Evolutionary conservation across 1,140 invertebrate species (phyloP).

Genomic region (Lordiphosa collinella): DNA sequence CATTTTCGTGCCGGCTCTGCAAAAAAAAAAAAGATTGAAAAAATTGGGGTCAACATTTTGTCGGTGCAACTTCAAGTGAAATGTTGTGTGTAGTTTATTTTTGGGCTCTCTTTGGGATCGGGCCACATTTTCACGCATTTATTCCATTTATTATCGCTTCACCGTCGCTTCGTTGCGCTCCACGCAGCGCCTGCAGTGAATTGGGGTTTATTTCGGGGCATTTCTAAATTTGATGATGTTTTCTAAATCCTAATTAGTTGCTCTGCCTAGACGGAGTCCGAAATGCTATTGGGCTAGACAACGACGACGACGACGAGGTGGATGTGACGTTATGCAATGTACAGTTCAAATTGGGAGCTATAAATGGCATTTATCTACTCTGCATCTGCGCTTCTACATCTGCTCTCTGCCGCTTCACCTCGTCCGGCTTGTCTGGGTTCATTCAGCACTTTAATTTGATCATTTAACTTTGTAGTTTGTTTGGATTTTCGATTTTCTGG

Average conservation of each 20-base stretch:
- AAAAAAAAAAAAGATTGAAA: slow-evolving; percentile 43
- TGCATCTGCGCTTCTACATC: slow-evolving; percentile 12
- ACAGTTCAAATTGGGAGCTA: slow-evolving; percentile 70
- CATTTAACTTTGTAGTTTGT: slow-evolving; percentile 25
- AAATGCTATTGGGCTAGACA: slow-evolving; percentile 67
- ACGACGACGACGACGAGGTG: slow-evolving; percentile 25
- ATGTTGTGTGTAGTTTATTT: slow-evolving; percentile 42
- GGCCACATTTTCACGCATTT: slow-evolving; percentile 69
- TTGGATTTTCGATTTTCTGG: not conserved
- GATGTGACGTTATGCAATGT: slow-evolving; percentile 59
- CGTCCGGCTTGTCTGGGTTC: not conserved
- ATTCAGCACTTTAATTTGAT: slow-evolving; percentile 8
- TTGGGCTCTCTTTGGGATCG: slow-evolving; percentile 51
- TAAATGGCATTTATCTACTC: slow-evolving; percentile 63
- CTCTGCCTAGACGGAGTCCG: slow-evolving; percentile 45
- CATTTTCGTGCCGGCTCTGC: slow-evolving; percentile 82
- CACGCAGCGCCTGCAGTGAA: slow-evolving; percentile 11
- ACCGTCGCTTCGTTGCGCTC: slow-evolving; percentile 16
- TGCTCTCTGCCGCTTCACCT: slow-evolving; percentile 1
- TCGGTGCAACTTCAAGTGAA: slow-evolving; percentile 65
- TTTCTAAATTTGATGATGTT: slow-evolving; percentile 74
- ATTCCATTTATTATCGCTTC: slow-evolving; percentile 71
- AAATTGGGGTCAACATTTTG: slow-evolving; percentile 68
- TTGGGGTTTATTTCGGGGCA: slow-evolving; percentile 57
- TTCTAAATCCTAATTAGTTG: slow-evolving; percentile 71